Conservation (phyloP, 2,113 vertebrate genomes). For the Centrocercus urophasianus region DNA sequence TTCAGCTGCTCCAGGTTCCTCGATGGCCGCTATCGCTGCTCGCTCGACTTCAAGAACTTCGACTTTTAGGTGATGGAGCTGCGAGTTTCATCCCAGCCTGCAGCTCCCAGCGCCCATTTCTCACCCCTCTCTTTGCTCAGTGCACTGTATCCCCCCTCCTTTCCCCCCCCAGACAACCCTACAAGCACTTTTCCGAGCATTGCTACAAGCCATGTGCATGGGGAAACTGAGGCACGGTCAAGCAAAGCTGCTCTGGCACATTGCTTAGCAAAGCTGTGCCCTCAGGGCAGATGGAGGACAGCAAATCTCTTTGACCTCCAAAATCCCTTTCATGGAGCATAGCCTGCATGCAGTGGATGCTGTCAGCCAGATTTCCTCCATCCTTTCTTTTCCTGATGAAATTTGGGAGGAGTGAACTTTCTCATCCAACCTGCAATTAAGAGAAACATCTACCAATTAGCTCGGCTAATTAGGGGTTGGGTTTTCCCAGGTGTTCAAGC, state of each 20-base stretch:
- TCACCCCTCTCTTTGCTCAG: neutral
- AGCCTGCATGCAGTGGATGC: neutral
- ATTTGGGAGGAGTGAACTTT: neutral
- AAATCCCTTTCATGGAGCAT: neutral
- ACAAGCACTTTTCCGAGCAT: neutral
- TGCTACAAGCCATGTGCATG: neutral
- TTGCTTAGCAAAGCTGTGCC: neutral
- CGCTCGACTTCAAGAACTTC: constrained; percentile 84
- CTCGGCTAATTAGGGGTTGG: neutral
- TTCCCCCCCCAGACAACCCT: neutral
- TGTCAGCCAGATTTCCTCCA: neutral
- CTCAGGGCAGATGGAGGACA: neutral
- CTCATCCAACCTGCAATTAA: neutral
- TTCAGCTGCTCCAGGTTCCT: constrained; percentile 81
- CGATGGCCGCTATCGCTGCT: constrained; percentile 86
- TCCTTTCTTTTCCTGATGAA: neutral
- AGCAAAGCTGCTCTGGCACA: neutral
- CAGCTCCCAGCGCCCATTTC: neutral
- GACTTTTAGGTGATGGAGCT: constrained; percentile 72
- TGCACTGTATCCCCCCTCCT: neutral
- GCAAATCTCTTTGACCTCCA: neutral
- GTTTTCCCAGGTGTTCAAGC: neutral
- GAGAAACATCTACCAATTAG: rapidly evolving
- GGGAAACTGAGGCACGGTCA: neutral
- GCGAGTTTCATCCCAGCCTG: neutral